These are phyloP conservation scores for Pipistrellus nathusii DNA, from an alignment of 2,797 vertebrate genomes.

Conservation along the genomic window DNA sequence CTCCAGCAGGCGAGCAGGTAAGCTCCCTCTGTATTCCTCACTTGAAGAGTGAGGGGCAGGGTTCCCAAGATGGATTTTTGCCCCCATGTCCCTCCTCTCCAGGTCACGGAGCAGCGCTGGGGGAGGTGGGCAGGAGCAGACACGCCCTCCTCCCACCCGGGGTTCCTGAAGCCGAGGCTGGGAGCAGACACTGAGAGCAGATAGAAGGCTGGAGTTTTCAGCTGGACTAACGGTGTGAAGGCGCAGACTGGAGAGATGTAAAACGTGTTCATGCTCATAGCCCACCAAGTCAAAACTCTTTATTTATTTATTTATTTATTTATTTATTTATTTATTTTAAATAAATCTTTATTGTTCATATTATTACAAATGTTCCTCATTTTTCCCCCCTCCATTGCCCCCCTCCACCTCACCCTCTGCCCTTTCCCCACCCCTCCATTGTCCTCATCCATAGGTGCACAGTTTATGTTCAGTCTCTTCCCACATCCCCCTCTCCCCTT, in stretches of 20 bases:
- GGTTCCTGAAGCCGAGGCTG: rapidly evolving
- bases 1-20: neutral
- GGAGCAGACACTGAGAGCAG: neutral
- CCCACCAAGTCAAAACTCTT: neutral
- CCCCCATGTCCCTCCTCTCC: neutral
- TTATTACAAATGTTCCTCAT: too few species aligned
- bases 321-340: too few species aligned
- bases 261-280: neutral
- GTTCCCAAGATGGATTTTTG: neutral
- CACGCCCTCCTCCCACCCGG: too few species aligned
- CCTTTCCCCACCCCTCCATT: too few species aligned
- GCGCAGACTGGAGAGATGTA: neutral
- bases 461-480: too few species aligned
- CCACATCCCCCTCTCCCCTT: too few species aligned
- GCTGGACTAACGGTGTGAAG: neutral
- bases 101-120: neutral
- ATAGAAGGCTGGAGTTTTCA: neutral
- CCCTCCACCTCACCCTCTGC: too few species aligned
- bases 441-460: too few species aligned
- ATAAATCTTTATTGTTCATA: too few species aligned
- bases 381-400: too few species aligned
- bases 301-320: too few species aligned
- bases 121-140: neutral
- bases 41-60: neutral
- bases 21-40: neutral